phyloP scores from a whole-genome alignment of 1,140 invertebrate genomes.

The Drosophila sechellia region DNA sequence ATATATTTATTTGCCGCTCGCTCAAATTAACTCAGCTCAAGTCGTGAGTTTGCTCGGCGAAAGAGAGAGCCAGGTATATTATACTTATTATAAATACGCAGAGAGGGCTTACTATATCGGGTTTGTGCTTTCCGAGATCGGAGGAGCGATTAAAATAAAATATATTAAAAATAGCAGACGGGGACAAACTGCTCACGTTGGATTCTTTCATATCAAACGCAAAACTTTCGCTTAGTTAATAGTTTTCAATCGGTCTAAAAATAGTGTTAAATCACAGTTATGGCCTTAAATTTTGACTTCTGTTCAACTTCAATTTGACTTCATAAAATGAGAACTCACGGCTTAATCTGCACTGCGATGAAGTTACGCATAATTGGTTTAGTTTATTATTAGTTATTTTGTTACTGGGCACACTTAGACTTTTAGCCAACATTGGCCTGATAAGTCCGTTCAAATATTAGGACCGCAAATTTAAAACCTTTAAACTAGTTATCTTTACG shows the following conservation, averaged over 20 bases:
- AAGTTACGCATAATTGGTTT: neutral
- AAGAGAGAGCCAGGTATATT: slow-evolving; percentile 2
- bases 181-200: slow-evolving; percentile 15
- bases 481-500: slow-evolving; percentile 12
- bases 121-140: slow-evolving; percentile 17
- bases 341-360: neutral
- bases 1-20: slow-evolving; percentile 44
- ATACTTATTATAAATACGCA: neutral
- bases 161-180: slow-evolving; percentile 3
- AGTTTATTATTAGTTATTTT: neutral
- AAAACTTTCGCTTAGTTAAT: slow-evolving; percentile 3
- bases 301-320: no score
- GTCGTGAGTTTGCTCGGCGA: slow-evolving; percentile 32
- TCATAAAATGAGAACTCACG: neutral
- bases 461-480: neutral
- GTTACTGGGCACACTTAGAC: neutral
- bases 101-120: neutral
- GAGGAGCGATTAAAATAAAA: slow-evolving; percentile 18
- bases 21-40: slow-evolving; percentile 53
- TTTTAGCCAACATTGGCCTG: neutral
- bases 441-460: neutral
- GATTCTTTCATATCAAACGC: slow-evolving; percentile 7
- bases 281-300: no score
- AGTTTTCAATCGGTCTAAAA: neutral
- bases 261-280: slow-evolving; percentile 18